Conservation (phyloP, 2,797 vertebrate species). For the Phyllotis vaccarum region DNA sequence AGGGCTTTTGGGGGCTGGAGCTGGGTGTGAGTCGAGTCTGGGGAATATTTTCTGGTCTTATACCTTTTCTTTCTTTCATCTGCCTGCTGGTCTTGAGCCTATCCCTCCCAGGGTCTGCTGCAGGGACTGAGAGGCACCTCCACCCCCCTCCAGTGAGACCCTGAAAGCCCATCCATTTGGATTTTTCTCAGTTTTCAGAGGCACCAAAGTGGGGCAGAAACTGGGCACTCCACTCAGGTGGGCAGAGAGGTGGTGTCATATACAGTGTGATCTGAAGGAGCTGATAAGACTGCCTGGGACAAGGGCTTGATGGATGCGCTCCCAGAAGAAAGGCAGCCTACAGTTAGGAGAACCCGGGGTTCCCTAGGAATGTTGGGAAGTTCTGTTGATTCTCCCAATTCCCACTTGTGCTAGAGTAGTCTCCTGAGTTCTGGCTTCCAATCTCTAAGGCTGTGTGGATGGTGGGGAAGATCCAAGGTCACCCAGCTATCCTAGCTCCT, state of each 20-base stretch:
- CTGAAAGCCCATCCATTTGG: neutral
- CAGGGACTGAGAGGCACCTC: fast-evolving
- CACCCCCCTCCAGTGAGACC: neutral
- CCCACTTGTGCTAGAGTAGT: neutral
- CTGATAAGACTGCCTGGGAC: neutral
- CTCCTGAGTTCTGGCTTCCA: neutral
- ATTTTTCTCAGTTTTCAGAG: neutral
- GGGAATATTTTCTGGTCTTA: neutral
- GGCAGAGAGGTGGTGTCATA: fast-evolving
- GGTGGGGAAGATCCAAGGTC: neutral
- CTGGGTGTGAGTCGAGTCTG: too few species aligned
- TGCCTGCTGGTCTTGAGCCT: neutral
- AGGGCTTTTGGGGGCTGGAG: neutral
- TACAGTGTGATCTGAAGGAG: too few species aligned
- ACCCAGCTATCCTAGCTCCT: neutral
- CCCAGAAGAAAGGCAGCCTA: neutral
- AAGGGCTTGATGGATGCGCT: neutral
- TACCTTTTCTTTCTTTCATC: neutral
- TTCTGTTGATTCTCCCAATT: neutral
- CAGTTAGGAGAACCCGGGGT: neutral
- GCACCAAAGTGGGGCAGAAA: too few species aligned
- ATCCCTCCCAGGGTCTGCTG: too few species aligned
- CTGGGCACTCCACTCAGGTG: neutral
- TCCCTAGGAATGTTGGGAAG: neutral
- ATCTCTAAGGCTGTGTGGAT: neutral